Conservation (phyloP, 53 echinoderm and acorn worm genomes). For the Apostichopus leukothele region DNA sequence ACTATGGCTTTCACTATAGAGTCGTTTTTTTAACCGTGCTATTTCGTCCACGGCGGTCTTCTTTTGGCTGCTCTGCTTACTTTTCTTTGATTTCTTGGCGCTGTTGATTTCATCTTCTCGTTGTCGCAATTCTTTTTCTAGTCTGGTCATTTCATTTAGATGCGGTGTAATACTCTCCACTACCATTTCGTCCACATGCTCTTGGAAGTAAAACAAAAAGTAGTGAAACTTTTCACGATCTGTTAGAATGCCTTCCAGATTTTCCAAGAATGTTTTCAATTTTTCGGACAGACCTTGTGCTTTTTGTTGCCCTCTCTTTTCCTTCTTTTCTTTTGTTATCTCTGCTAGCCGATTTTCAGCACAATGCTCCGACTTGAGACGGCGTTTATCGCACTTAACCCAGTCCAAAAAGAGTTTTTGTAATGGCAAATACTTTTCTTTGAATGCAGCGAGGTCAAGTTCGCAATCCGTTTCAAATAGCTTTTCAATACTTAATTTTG, state of each 20-base stretch:
- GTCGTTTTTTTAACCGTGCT: background rate
- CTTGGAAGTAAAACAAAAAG: constrained; percentile 14
- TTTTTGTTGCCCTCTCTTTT: background rate
- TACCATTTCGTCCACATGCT: constrained; percentile 13
- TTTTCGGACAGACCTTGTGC: background rate
- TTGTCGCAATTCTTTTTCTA: background rate
- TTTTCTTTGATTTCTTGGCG: background rate
- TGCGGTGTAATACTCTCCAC: constrained; percentile 20
- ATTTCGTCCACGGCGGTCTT: background rate
- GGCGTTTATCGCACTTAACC: background rate
- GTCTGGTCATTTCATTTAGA: background rate
- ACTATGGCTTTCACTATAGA: background rate
- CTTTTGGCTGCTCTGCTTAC: background rate
- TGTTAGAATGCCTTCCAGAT: background rate
- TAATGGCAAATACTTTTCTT: constrained; percentile 11
- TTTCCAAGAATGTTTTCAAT: background rate
- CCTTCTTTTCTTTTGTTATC: constrained; percentile 6
- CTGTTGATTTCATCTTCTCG: background rate
- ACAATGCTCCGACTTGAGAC: constrained; percentile 3
- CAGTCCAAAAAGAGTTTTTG: constrained; percentile 8
- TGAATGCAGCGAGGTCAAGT: constrained; percentile 2
- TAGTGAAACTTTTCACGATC: constrained; percentile 6
- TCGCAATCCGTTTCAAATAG: background rate
- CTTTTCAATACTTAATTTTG: background rate
- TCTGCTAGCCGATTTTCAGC: constrained; percentile 17